Conservation (phyloP, 2,888 invertebrate genomes). For the Argyresthia goedartella region DNA sequence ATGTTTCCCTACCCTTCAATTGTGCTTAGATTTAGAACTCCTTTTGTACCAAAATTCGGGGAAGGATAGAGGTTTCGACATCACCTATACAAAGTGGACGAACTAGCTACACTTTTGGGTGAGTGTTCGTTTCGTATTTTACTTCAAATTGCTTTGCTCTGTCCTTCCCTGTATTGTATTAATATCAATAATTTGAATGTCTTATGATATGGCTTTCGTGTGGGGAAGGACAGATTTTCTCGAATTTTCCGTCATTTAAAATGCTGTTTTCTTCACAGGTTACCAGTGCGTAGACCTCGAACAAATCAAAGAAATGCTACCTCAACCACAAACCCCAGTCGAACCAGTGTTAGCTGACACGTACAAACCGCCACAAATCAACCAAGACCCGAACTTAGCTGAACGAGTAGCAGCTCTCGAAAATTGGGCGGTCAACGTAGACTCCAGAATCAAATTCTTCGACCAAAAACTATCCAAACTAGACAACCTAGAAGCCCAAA, state of each 20-base stretch:
- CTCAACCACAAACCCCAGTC: conserved; percentile 16
- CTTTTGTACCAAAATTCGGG: conserved; percentile 34
- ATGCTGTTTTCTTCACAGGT: conserved; percentile 34
- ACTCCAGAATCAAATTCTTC: conserved; percentile 65
- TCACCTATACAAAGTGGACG: conserved; percentile 64
- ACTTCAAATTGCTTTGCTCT: conserved; percentile 52
- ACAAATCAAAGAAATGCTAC: conserved; percentile 16
- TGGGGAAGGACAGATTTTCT: conserved; percentile 60
- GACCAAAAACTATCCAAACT: conserved; percentile 65
- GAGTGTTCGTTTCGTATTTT: conserved; percentile 37
- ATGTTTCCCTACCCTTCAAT: conserved; percentile 31
- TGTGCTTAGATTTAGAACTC: conserved; percentile 31
- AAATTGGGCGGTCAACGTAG: conserved; percentile 60
- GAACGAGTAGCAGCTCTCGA: conserved; percentile 52
- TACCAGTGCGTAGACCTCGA: conserved; percentile 37
- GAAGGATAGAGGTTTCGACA: conserved; percentile 61
- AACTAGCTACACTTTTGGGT: conserved; percentile 60
- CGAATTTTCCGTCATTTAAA: conserved; percentile 6
- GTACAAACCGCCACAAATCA: conserved; percentile 39
- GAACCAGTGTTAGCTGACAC: conserved; percentile 25
- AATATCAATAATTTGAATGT: background rate
- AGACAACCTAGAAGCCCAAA: conserved; percentile 51
- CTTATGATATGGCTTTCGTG: conserved; percentile 19
- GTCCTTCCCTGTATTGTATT: conserved; percentile 71
- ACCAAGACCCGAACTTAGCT: conserved; percentile 37